phyloP scores from a whole-genome alignment of 2,113 vertebrate genomes.

The Antigone vipio region DNA sequence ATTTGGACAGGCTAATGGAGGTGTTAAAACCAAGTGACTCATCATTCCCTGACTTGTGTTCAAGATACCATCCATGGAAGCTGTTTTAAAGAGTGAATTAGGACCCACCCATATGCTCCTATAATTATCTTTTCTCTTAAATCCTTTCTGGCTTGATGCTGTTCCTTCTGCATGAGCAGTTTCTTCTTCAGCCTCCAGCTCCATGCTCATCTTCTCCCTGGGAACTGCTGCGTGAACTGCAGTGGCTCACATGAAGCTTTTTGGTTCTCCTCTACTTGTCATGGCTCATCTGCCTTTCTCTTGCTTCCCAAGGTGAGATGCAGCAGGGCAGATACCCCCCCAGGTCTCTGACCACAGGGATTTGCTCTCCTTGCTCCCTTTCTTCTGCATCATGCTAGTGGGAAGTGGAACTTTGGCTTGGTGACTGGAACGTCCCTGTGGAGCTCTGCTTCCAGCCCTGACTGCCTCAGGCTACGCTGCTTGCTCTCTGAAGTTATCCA shows the following conservation, averaged over 20 bases:
- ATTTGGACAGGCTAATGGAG: background rate
- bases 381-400: rapidly evolving
- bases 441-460: background rate
- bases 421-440: background rate
- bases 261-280: background rate
- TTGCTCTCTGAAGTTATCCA: background rate
- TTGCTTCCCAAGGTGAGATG: background rate
- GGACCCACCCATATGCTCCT: background rate
- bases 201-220: background rate
- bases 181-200: background rate
- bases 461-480: background rate
- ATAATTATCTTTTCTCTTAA: background rate
- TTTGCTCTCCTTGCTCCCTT: background rate
- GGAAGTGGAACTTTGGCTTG: background rate
- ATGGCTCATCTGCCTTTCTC: background rate
- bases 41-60: background rate
- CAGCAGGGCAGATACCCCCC: background rate
- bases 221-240: rapidly evolving
- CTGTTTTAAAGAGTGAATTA: background rate
- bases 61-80: background rate
- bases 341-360: rapidly evolving
- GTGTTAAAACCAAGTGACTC: background rate
- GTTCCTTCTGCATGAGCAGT: background rate
- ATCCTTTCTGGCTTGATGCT: background rate
- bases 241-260: background rate